phyloP scores from a whole-genome alignment of 2,888 invertebrate genomes.

The Silvanus unidentatus region DNA sequence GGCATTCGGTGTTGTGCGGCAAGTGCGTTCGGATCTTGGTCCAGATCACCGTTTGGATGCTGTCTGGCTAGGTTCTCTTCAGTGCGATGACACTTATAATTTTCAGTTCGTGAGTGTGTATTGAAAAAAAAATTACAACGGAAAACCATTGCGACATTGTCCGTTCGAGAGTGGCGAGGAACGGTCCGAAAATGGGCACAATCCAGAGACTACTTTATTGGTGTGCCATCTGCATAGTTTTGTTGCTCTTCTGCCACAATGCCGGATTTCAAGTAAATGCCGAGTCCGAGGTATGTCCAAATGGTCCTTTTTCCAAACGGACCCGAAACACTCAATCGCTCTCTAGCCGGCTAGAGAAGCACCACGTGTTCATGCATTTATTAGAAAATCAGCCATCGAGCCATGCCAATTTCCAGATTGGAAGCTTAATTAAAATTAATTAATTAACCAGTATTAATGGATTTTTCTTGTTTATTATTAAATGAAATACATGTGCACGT shows the following conservation, averaged over 20 bases:
- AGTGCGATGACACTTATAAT: conserved; percentile 4
- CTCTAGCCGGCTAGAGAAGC: background rate
- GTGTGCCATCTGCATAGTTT: conserved; percentile 1
- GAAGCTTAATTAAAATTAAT: too few relatives aligned
- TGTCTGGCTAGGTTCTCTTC: background rate
- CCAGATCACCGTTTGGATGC: conserved; percentile 4
- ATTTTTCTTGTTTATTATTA: too few relatives aligned
- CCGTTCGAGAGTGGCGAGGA: too few relatives aligned
- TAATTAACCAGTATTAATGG: too few relatives aligned
- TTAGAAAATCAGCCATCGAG: too few relatives aligned
- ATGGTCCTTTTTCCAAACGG: background rate
- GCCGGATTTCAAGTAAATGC: conserved; percentile 2
- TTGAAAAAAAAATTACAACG: too few relatives aligned
- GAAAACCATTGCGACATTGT: too few relatives aligned
- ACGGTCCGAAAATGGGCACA: background rate
- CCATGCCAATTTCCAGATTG: background rate
- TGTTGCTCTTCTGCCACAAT: background rate
- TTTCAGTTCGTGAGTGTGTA: conserved; percentile 1
- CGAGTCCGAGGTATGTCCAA: conserved; percentile 3
- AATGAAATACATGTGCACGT: too few relatives aligned
- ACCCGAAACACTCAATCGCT: background rate
- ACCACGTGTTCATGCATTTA: too few relatives aligned
- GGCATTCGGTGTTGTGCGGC: conserved; percentile 5
- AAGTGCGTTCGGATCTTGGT: conserved; percentile 7
- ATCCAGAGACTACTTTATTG: background rate